Conservation (phyloP, 2,888 invertebrate species). For the Caenorhabditis auriculariae region DNA sequence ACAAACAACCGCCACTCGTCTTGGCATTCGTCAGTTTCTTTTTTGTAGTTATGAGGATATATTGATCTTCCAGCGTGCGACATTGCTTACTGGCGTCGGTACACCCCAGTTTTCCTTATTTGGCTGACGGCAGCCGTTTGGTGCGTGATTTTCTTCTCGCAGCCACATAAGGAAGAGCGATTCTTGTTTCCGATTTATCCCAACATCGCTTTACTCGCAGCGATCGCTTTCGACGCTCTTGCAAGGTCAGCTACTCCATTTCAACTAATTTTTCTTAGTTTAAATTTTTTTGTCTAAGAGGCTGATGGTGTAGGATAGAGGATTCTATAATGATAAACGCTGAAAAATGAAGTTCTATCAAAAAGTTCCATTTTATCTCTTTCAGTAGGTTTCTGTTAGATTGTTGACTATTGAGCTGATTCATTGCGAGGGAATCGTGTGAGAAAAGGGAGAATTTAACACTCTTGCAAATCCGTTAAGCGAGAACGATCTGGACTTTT, state of each 20-base stretch:
- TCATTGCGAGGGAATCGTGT: too few species aligned
- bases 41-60: neutral
- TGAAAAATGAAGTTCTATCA: too few species aligned
- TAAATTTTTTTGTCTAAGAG: too few species aligned
- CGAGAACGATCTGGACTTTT: too few species aligned
- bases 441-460: too few species aligned
- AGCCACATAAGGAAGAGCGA: slow-evolving; percentile 84
- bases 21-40: slow-evolving; percentile 25
- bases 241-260: slow-evolving; percentile 21
- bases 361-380: too few species aligned
- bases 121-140: slow-evolving; percentile 77
- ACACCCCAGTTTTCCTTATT: slow-evolving; percentile 43
- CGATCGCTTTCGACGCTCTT: slow-evolving; percentile 70
- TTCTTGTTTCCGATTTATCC: slow-evolving; percentile 95
- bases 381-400: too few species aligned
- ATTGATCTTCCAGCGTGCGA: neutral
- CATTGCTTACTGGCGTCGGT: slow-evolving; percentile 42
- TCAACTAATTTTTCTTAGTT: too few species aligned
- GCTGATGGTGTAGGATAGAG: too few species aligned
- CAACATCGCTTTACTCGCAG: slow-evolving; percentile 69
- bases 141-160: slow-evolving; percentile 82
- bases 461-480: too few species aligned
- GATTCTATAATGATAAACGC: too few species aligned
- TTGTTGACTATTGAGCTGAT: too few species aligned
- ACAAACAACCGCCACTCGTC: neutral